phyloP scores from a whole-genome alignment of 1,140 invertebrate genomes.

The Scaptomyza graminum region DNA sequence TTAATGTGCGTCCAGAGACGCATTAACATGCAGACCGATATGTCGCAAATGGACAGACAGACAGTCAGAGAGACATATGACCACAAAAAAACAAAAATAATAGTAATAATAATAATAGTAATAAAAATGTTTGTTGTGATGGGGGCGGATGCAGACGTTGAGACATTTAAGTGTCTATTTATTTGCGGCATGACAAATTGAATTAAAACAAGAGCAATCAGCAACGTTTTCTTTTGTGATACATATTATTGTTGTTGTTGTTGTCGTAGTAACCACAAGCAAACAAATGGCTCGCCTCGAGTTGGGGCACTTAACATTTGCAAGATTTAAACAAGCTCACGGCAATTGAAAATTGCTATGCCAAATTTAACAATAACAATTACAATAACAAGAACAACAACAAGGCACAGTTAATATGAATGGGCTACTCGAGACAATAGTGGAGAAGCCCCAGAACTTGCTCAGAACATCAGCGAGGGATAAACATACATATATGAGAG shows the following conservation, averaged over 20 bases:
- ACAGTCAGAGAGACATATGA: background rate
- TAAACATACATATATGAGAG: background rate
- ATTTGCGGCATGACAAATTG: conserved; percentile 70
- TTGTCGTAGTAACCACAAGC: conserved; percentile 9
- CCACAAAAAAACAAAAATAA: conserved; percentile 1
- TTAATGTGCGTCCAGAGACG: conserved; percentile 76
- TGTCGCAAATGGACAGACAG: conserved; percentile 18
- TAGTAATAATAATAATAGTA: background rate
- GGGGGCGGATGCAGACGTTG: conserved; percentile 54
- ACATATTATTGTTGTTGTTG: too few species aligned
- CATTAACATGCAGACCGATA: conserved; percentile 67
- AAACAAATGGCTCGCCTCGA: conserved; percentile 3
- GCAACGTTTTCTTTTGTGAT: conserved; percentile 8
- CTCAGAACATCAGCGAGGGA: background rate
- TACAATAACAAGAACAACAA: conserved; percentile 2
- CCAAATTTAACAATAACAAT: conserved; percentile 27
- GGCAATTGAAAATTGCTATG: conserved; percentile 43
- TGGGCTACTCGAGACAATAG: conserved; percentile 35
- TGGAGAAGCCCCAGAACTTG: background rate
- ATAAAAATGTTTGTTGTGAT: background rate
- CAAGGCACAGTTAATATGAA: conserved; percentile 21
- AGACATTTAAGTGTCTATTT: conserved; percentile 57
- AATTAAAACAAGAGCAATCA: conserved; percentile 64
- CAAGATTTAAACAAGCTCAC: conserved; percentile 37
- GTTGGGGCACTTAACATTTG: conserved; percentile 26